Conservation (phyloP, 2,113 vertebrate genomes). For the Gambusia affinis region DNA sequence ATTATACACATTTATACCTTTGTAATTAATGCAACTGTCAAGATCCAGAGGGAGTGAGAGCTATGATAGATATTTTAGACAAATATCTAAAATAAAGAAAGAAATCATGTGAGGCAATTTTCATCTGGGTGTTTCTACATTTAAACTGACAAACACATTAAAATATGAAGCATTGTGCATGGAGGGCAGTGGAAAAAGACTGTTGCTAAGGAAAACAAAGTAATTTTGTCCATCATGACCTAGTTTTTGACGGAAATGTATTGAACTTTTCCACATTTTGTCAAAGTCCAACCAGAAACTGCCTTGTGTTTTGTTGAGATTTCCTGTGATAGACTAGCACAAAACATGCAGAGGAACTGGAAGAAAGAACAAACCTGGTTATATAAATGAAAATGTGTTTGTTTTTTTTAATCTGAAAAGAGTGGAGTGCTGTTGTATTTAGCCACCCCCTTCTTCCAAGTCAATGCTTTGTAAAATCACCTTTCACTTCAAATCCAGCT, state of each 20-base stretch:
- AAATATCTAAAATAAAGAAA: no score
- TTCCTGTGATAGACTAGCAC: no score
- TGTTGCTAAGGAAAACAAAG: background rate
- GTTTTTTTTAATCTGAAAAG: no score
- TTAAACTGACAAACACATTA: background rate
- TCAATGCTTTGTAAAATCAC: no score
- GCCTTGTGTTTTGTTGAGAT: no score
- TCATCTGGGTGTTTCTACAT: background rate
- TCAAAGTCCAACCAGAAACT: background rate
- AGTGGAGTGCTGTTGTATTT: no score
- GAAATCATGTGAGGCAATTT: background rate
- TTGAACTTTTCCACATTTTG: background rate
- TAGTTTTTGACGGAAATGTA: constrained; percentile 11
- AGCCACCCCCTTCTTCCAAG: no score
- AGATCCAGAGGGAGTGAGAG: constrained; percentile 38
- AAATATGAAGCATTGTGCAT: background rate
- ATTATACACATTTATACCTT: constrained; percentile 55
- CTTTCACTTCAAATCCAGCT: no score
- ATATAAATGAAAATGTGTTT: no score
- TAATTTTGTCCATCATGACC: constrained; percentile 12
- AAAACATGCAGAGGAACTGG: no score
- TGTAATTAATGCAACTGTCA: constrained; percentile 62
- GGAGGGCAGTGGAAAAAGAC: background rate
- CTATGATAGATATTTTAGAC: constrained; percentile 32
- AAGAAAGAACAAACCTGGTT: no score